Base-by-base conservation (phyloP, 2,797 vertebrate species). In the Rallus crepitans region DNA sequence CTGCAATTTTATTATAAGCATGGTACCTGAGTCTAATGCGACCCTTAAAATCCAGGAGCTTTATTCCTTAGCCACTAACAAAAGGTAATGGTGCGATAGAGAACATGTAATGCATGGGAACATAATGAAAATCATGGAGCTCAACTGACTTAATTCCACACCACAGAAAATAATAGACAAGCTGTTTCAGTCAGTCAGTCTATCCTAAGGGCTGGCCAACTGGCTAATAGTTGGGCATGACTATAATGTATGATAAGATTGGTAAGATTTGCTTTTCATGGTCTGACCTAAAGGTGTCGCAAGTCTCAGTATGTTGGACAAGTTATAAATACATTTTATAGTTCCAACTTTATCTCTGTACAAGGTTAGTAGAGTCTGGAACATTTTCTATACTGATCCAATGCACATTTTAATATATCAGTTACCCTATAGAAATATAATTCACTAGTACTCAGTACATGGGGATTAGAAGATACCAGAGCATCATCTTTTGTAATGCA, bases 11-110 rank as follows among this genome's bases (percentile, higher is more conserved):
- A 35, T 90, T 6, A 3, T 85, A 35, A 47, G 15, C 12, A 60
- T 77, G 8, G 37, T 61, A 52, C 13, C 4, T 63, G 57, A 48
- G 11, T 83, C 59, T 92, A 31, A 92, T 65, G 70, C 88, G 42
- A 64, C 59, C 12, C 21, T 59, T 81, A 88, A 88, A 91, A 86
- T 81, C 59, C 39, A 79, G 52, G 55, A 70, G 35, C 59, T 83
- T 86, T 96, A 64, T 91, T 93, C 52, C 59, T 82, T 86, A 79
- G 23, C 47, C 25, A 4, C 42, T 91, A 79, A 79, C 82, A 78
- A 92, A 92, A 94, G 64, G 52, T 90, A 93, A 79, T 79, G 65
- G 31, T 90, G 66, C 48, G 78, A 4, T 48, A n/a, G 52, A 82
- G 59, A 83, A 7, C 30, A 27, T 55, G 13, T 15, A 78, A 65